phyloP scores from a whole-genome alignment of 2,797 vertebrate genomes.

The Botia kubotai region DNA sequence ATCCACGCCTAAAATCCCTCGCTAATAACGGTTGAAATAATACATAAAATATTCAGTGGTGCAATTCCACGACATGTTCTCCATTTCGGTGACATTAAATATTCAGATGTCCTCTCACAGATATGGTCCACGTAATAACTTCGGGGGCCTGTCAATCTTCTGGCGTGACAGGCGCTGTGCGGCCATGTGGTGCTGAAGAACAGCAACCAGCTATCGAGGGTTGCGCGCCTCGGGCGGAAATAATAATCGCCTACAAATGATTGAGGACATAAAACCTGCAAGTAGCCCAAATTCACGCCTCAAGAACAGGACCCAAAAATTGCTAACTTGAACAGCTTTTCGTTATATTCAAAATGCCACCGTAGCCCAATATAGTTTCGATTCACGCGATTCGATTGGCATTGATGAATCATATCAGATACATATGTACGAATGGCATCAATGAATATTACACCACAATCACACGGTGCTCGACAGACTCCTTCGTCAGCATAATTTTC shows the following conservation, averaged over 20 bases:
- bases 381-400: background rate
- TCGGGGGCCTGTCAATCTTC: conserved; percentile 73
- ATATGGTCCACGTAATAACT: conserved; percentile 75
- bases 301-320: background rate
- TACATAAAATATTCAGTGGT: conserved; percentile 37
- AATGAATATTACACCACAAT: background rate
- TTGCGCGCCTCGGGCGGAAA: conserved; percentile 31
- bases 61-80: conserved; percentile 40
- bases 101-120: conserved; percentile 71
- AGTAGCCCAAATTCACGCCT: conserved; percentile 9
- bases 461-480: background rate
- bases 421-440: background rate
- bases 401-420: background rate
- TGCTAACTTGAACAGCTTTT: background rate
- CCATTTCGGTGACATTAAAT: conserved; percentile 66
- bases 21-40: conserved; percentile 18
- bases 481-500: background rate
- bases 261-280: conserved; percentile 22
- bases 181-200: conserved; percentile 75
- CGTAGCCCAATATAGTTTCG: background rate
- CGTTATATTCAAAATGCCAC: background rate
- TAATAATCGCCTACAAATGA: conserved; percentile 18
- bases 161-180: conserved; percentile 57
- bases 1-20: background rate
- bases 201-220: conserved; percentile 59